A percentile compares a stretch with the other conserved stretches of the same genome.
Evolutionary conservation across 1,140 invertebrate species (phyloP).

Genomic region (Caenorhabditis briggsae): DNA sequence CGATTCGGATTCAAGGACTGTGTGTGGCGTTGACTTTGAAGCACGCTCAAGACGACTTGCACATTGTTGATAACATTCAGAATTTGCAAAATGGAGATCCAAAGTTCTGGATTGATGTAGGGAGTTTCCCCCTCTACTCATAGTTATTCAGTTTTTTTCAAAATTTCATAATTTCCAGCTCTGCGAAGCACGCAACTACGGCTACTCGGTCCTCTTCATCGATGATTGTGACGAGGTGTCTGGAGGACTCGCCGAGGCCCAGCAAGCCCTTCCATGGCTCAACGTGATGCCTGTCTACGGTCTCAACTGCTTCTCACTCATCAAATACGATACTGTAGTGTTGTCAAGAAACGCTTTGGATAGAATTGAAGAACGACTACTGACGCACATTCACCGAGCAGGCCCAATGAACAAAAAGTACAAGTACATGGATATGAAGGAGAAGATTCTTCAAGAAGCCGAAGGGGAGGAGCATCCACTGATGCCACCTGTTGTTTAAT

Average conservation of each 20-base stretch:
- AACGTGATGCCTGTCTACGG: conserved; percentile 96
- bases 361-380: conserved; percentile 87
- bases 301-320: conserved; percentile 86
- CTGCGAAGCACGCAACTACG: conserved; percentile 87
- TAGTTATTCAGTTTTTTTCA: too few species aligned
- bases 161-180: background rate
- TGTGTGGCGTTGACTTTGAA: conserved; percentile 88
- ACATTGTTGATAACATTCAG: conserved; percentile 86
- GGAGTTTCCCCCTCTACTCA: too few species aligned
- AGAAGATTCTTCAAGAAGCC: conserved; percentile 72
- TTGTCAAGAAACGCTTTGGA: conserved; percentile 88
- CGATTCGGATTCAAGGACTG: conserved; percentile 84
- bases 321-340: conserved; percentile 94
- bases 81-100: conserved; percentile 38
- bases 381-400: conserved; percentile 85
- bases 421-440: conserved; percentile 74
- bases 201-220: conserved; percentile 92
- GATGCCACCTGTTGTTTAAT: conserved; percentile 73
- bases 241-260: background rate
- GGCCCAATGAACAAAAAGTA: conserved; percentile 78
- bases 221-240: conserved; percentile 84
- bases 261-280: conserved; percentile 83
- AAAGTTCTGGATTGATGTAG: conserved; percentile 40
- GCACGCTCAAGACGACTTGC: conserved; percentile 92
- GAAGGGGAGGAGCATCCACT: conserved; percentile 72